These are phyloP conservation scores for Phenganax stokvisi DNA, from an alignment of 92 coral and sea anemone species.

Conservation along the genomic window DNA sequence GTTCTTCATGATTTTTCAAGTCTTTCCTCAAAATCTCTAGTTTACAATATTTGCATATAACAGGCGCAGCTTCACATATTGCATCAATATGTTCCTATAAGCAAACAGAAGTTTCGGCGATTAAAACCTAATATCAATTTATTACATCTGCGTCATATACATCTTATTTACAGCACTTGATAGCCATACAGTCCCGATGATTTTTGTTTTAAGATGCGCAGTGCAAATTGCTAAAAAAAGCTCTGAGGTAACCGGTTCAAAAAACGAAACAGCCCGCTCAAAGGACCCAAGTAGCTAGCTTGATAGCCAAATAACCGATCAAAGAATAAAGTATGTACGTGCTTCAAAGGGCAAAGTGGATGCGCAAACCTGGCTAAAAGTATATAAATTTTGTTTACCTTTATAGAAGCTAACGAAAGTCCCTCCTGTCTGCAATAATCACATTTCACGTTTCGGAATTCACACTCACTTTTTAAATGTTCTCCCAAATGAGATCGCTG, in stretches of 20 bases:
- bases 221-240: no score
- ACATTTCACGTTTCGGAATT: conserved; percentile 11
- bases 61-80: conserved; percentile 10
- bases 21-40: not conserved
- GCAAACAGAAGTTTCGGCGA: not conserved
- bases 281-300: no score
- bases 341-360: no score
- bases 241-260: no score
- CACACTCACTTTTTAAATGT: conserved; percentile 19
- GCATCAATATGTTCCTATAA: not conserved
- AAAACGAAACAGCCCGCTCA: no score
- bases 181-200: no score
- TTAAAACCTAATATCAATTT: not conserved
- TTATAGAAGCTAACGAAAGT: not conserved
- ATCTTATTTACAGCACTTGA: not conserved
- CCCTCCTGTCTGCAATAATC: not conserved
- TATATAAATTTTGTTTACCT: conserved; percentile 1
- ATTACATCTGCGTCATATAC: no score
- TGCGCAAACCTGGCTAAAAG: no score
- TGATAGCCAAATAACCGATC: no score
- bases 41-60: conserved; percentile 14
- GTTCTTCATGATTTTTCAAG: not conserved
- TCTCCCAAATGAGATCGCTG: not conserved
- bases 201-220: no score
- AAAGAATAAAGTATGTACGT: no score